Evolutionary conservation across 2,113 vertebrate genomes (phyloP), one percentile per base, ranked within the genome.

Genomic region (Lagopus leucura): DNA sequence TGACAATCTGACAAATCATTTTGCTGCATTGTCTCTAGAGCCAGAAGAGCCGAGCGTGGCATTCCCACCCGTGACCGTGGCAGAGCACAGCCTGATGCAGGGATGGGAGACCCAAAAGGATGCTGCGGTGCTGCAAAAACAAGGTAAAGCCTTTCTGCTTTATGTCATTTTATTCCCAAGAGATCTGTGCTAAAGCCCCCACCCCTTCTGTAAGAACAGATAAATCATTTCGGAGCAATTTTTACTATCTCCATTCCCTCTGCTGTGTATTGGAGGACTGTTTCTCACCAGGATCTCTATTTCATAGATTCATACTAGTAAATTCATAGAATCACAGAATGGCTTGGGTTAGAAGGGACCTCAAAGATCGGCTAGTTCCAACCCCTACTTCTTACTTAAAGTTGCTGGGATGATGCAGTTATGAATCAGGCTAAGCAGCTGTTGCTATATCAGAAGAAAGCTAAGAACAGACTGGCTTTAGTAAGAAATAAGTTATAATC

Each of bases 1-100:
- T 96, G 93, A 97, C 95, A 88, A 80, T 95, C 87, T 95, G 93
- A 96, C 90, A 89, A 96, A 96, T 94, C 92, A 89, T 95, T 97
- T 97, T 92, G 89, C 89, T 70, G 76, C 27, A 11, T 2, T 88
- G 72, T 78, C 86, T 88, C 58, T 18, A 64, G 83, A 80, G 48
- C 11, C 63, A 47, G 88, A 88, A 90, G 75, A 91, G 78, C n/a
- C 64, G 73, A 61, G 34, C 2, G 1, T 47, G 54, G 48, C 0
- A 0, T n/a, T 57, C 30, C 57, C 89, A 76, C 57, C 67, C 91
- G 82, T 21, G 69, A 64, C 67, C 13, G 7, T 3, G 3, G 60
- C 42, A 18, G 43, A 82, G 45, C 3, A 0, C 20, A 58, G 21
- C 24, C 34, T 74, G 45, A 3, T 10, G 28, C 76, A 66, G 81